These are phyloP conservation scores for Noctua janthina DNA, from an alignment of 2,888 invertebrate genomes.

Conservation along the genomic window DNA sequence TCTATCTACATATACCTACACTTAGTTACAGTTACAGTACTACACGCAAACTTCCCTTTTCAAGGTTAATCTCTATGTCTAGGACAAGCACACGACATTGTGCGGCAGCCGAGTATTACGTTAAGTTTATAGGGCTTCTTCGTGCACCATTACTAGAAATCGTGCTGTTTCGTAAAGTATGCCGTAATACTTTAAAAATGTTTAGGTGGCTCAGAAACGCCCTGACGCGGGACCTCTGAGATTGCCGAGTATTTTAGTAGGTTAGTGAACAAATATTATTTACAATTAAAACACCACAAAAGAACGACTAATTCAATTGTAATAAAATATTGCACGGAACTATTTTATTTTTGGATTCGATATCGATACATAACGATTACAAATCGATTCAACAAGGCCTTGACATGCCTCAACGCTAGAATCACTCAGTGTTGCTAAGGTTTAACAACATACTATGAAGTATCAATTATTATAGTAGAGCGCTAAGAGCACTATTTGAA, in stretches of 20 bases:
- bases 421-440: slow-evolving; percentile 43
- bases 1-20: background rate
- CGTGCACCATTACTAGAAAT: slow-evolving; percentile 65
- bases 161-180: slow-evolving; percentile 30
- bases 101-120: slow-evolving; percentile 69
- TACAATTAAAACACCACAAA: background rate
- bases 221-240: background rate
- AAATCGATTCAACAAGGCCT: slow-evolving; percentile 52
- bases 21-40: slow-evolving; percentile 10
- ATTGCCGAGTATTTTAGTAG: background rate
- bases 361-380: slow-evolving; percentile 46
- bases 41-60: slow-evolving; percentile 66
- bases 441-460: background rate
- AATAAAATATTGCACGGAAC: background rate
- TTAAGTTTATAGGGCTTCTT: slow-evolving; percentile 74
- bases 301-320: background rate
- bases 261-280: background rate
- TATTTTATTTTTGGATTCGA: slow-evolving; percentile 38
- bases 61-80: slow-evolving; percentile 82
- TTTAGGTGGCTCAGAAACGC: background rate
- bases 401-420: slow-evolving; percentile 56
- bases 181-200: slow-evolving; percentile 5
- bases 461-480: background rate
- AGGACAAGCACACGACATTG: slow-evolving; percentile 83
- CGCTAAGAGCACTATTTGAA: background rate